Base-by-base conservation (phyloP, 2,113 vertebrate genomes). In the Mustela lutreola region DNA sequence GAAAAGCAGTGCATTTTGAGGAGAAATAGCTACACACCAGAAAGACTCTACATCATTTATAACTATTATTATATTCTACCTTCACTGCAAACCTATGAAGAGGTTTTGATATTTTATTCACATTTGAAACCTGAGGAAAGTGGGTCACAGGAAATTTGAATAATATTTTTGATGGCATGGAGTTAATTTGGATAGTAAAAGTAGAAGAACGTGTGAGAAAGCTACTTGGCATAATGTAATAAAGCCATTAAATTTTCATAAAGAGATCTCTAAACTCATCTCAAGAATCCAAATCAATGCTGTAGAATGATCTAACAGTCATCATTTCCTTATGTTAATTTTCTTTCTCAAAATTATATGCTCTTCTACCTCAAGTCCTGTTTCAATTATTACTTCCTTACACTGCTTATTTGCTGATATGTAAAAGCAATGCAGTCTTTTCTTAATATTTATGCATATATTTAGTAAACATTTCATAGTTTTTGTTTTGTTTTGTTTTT, bases 141-240 rank as follows among this genome's bases (percentile, higher is more conserved):
- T 80, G 63, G 45, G 42, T 71, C 87, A 92, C 0, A 24, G 26
- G 24, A 90, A 79, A 87, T 79, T 87, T 71, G 65, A 89, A 36
- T 73, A 82, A 45, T 21, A 42, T 24, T 78, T 90, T 90, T 71
- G 5, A 73, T 63, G 7, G 24, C 21, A 48, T 93, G 42, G 15
- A 90, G 24, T 88, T 87, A 90, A 87, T 75, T 42, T 92, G 18
- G 31, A 22, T n/a, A 81, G 15, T 75, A 86, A 82, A 89, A n/a
- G 5, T 67, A 5, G 24, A 90, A 82, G 42, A 93, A 26, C 3
- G 42, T 65, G 0, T 39, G 62, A 50, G 67, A 70, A 88, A 91
- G 26, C 48, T 85, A 65, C 36, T 42, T 80, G 67, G 39, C 16
- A 62, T 80, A 70, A 85, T 42, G 11, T 65, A 94, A 84, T 85